phyloP scores from a whole-genome alignment of 2,888 invertebrate species.

The Melanotus villosus region DNA sequence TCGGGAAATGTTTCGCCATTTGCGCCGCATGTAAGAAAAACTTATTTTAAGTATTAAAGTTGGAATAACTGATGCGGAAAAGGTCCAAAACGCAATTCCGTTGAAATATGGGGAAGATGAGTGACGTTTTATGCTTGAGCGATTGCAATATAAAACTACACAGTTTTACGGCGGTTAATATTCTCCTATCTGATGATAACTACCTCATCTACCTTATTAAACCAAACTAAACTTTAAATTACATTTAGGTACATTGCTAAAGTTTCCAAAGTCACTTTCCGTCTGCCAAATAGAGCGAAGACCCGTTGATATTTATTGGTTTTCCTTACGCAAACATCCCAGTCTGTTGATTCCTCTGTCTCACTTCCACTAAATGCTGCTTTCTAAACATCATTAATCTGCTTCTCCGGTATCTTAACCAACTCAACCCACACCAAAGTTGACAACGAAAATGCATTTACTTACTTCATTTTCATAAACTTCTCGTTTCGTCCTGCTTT shows the following conservation, averaged over 20 bases:
- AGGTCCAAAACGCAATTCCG: background rate
- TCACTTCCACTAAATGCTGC: slow-evolving; percentile 33
- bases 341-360: slow-evolving; percentile 12
- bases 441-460: slow-evolving; percentile 42
- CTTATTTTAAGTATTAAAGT: slow-evolving; percentile 14
- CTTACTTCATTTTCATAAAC: slow-evolving; percentile 36
- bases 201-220: slow-evolving; percentile 37
- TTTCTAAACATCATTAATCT: slow-evolving; percentile 43
- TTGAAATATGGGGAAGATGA: background rate
- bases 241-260: slow-evolving; percentile 42
- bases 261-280: slow-evolving; percentile 42
- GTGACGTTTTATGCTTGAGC: background rate
- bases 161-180: slow-evolving; percentile 29
- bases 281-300: slow-evolving; percentile 42
- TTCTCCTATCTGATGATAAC: slow-evolving; percentile 34
- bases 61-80: slow-evolving; percentile 3
- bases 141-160: slow-evolving; percentile 1
- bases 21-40: background rate
- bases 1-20: slow-evolving; percentile 17
- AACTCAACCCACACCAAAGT: slow-evolving; percentile 12
- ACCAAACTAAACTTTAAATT: slow-evolving; percentile 40
- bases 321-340: slow-evolving; percentile 40
- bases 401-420: slow-evolving; percentile 22
- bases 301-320: slow-evolving; percentile 42
- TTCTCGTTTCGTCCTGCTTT: background rate